Conservation (phyloP, 2,113 vertebrate genomes). For the Eretmochelys imbricata region DNA sequence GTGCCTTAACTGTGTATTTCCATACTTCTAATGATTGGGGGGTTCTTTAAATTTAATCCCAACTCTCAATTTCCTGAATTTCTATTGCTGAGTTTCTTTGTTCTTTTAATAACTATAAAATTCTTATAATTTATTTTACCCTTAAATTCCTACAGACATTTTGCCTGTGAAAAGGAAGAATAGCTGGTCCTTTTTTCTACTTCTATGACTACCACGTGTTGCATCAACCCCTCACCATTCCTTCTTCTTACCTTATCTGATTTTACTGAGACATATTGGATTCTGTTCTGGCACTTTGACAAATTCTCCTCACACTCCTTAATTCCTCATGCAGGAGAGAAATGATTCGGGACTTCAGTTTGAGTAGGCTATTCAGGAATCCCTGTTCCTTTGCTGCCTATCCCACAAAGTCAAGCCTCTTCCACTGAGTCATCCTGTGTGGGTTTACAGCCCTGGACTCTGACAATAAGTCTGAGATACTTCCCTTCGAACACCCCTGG, state of each 20-base stretch:
- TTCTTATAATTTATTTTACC: not conserved
- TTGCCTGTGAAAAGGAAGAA: not conserved
- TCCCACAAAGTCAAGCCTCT: not conserved
- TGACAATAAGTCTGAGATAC: not conserved
- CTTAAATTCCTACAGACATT: not conserved
- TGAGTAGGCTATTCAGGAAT: not conserved
- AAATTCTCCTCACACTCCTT: not conserved
- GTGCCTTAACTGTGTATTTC: not conserved
- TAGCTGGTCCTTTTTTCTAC: not conserved
- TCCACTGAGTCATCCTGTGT: accelerated
- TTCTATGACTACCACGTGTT: not conserved
- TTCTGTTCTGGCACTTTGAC: not conserved
- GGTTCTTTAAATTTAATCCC: not conserved
- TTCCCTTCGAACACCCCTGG: not conserved
- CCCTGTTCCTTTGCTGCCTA: not conserved
- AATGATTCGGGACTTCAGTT: not conserved
- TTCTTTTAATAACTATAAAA: not conserved
- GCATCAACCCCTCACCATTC: not conserved
- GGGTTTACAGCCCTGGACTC: not conserved
- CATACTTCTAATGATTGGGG: not conserved
- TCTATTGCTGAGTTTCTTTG: not conserved
- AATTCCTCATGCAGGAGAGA: not conserved
- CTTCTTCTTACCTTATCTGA: not conserved
- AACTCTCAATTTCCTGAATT: not conserved
- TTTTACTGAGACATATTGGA: not conserved